Evolutionary conservation across 2,113 vertebrate species (phyloP), one percentile per base, ranked within the genome.

Genomic region (Leuciscus idus): DNA sequence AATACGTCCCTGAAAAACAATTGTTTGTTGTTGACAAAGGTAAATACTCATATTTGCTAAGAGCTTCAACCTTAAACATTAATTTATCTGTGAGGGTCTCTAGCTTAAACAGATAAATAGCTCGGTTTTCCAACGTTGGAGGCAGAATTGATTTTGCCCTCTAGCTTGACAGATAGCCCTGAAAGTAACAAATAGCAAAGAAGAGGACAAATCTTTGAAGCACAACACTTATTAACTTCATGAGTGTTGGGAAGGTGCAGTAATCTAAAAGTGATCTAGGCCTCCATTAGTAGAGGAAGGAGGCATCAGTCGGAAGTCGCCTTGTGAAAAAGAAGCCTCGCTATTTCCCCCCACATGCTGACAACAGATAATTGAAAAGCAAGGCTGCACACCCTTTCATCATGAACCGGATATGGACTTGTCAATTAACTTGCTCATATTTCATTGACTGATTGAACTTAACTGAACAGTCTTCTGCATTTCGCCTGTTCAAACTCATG

Each of bases 111-210:
- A 46, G 81, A 89, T 85, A 86, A 89, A 89, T 85, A 81, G 85
- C 85, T 81, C 13, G 28, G 84, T 80, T 87, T 85, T 23, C 76
- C 74, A 30, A 61, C 46, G 77, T 81, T 28, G 66, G 75, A 89
- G 79, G 80, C 84, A 68, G 50, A 89, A 89, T 89, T 89, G 88
- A 89, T 89, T 89, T 87, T 77, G 82, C 81, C 6, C 66, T 85
- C 73, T 79, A 66, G 84, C 72, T 57, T 89, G 88, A 89, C 74
- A 87, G 88, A 89, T 87, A 79, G 75, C 86, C 73, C 17, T 87
- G 80, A 73, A 86, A 68, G 66, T 84, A 80, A 85, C 64, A 72
- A 83, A 85, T 85, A 48, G 66, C 46, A 17, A 84, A 81, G 86
- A 87, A 87, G 84, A 80, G 74, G 80, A 76, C 80, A 87, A 55